phyloP scores from a whole-genome alignment of 2,113 vertebrate species.

The Micromys minutus region DNA sequence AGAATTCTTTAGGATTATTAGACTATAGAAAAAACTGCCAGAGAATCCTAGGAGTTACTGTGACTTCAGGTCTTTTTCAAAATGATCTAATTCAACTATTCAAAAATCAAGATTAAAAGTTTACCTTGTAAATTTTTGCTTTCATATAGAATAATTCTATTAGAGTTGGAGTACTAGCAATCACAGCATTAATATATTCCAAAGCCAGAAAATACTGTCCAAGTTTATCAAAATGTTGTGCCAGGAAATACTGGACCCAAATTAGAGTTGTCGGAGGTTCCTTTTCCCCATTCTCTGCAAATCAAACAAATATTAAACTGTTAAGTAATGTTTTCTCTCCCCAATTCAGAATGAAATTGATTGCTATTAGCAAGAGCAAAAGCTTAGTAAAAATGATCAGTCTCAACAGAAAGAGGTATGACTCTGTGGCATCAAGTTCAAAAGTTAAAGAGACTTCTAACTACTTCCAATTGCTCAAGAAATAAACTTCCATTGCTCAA shows the following conservation, averaged over 20 bases:
- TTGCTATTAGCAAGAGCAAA: slow-evolving; percentile 15
- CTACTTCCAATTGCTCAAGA: too few species aligned
- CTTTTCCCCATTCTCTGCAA: slow-evolving; percentile 87
- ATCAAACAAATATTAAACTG: slow-evolving; percentile 75
- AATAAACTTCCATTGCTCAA: slow-evolving; percentile 18
- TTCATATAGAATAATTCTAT: slow-evolving; percentile 90
- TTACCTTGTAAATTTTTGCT: slow-evolving; percentile 91
- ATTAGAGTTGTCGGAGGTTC: slow-evolving; percentile 88
- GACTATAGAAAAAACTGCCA: slow-evolving; percentile 9
- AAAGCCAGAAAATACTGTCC: slow-evolving; percentile 88
- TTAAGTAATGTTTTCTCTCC: slow-evolving; percentile 15
- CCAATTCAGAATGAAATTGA: not conserved
- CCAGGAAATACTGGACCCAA: slow-evolving; percentile 89
- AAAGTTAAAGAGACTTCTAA: not conserved
- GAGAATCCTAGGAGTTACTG: slow-evolving; percentile 12
- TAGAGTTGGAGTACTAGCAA: slow-evolving; percentile 88
- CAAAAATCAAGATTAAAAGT: slow-evolving; percentile 4
- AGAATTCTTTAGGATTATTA: slow-evolving; percentile 46
- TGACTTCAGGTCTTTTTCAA: not conserved
- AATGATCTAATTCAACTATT: slow-evolving; percentile 7
- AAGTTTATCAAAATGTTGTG: slow-evolving; percentile 90
- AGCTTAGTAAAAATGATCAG: not conserved
- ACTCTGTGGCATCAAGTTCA: slow-evolving; percentile 11
- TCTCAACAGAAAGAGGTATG: slow-evolving; percentile 32
- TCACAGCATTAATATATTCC: slow-evolving; percentile 88